A percentile compares a stretch with the other conserved stretches of the same genome.
These are phyloP conservation scores for Lycaena phlaeas DNA, from an alignment of 2,888 invertebrate genomes.

Conservation along the genomic window DNA sequence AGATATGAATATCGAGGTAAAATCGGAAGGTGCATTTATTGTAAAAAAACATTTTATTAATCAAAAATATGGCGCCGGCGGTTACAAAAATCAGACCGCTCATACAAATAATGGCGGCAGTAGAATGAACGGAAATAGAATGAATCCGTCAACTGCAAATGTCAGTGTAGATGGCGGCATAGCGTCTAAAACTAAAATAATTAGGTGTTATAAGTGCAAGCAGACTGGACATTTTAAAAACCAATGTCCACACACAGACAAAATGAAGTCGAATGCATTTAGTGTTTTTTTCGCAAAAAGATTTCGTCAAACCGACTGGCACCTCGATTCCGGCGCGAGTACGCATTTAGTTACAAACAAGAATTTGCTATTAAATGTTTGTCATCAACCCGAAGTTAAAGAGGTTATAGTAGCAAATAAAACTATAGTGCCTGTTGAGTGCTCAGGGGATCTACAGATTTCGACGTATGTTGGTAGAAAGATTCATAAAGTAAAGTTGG, in stretches of 20 bases:
- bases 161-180: conserved; percentile 13
- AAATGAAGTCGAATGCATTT: not conserved
- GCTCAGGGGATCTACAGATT: conserved; percentile 4
- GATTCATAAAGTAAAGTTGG: too few species aligned
- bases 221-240: conserved; percentile 17
- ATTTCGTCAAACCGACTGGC: conserved; percentile 20
- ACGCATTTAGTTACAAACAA: conserved; percentile 17
- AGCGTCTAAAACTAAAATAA: conserved; percentile 2
- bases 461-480: conserved; percentile 1
- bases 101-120: too few species aligned
- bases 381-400: not conserved
- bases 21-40: conserved; percentile 15
- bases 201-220: conserved; percentile 19
- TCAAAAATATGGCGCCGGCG: too few species aligned
- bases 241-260: conserved; percentile 13
- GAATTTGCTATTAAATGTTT: conserved; percentile 17
- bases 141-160: not conserved
- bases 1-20: conserved; percentile 7
- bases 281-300: not conserved
- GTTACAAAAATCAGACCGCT: too few species aligned
- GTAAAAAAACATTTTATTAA: not conserved
- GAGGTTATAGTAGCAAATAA: conserved; percentile 9
- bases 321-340: conserved; percentile 20
- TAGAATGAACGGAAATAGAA: too few species aligned
- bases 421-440: conserved; percentile 7